Conservation (phyloP, 2,888 invertebrate species). For the Saturnia japonica region DNA sequence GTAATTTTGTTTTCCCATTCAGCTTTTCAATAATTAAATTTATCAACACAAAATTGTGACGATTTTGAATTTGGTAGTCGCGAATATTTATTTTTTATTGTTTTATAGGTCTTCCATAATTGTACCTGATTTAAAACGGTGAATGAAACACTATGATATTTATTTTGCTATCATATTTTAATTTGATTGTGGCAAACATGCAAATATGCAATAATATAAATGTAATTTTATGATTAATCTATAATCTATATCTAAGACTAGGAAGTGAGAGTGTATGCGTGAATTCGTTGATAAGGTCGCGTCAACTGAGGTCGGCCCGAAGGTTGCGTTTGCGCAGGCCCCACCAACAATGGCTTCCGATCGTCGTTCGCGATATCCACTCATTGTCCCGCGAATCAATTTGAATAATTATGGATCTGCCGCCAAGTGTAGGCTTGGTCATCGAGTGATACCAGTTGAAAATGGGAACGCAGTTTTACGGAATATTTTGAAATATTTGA, state of each 20-base stretch:
- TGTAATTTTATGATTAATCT: background rate
- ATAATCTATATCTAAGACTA: slow-evolving; percentile 7
- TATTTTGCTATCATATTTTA: too few species aligned
- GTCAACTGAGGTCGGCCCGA: slow-evolving; percentile 24
- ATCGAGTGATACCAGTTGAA: slow-evolving; percentile 5
- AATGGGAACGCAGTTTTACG: background rate
- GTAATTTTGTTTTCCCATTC: background rate
- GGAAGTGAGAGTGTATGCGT: slow-evolving; percentile 23
- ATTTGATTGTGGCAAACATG: too few species aligned
- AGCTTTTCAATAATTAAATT: background rate
- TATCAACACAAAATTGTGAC: background rate
- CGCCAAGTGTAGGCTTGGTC: slow-evolving; percentile 10
- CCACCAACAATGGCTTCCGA: slow-evolving; percentile 21
- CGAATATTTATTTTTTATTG: background rate
- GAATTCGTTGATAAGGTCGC: slow-evolving; percentile 16
- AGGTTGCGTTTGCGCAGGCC: slow-evolving; percentile 23
- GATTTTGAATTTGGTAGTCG: background rate
- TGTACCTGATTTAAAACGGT: background rate
- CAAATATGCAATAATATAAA: background rate
- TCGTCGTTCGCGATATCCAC: slow-evolving; percentile 14
- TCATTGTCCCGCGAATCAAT: slow-evolving; percentile 21
- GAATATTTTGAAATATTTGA: background rate
- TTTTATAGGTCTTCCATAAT: background rate
- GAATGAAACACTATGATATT: too few species aligned
- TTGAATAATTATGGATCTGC: slow-evolving; percentile 20